These are phyloP conservation scores for Ctenomys sociabilis DNA, from an alignment of 2,113 vertebrate species.

Conservation along the genomic window DNA sequence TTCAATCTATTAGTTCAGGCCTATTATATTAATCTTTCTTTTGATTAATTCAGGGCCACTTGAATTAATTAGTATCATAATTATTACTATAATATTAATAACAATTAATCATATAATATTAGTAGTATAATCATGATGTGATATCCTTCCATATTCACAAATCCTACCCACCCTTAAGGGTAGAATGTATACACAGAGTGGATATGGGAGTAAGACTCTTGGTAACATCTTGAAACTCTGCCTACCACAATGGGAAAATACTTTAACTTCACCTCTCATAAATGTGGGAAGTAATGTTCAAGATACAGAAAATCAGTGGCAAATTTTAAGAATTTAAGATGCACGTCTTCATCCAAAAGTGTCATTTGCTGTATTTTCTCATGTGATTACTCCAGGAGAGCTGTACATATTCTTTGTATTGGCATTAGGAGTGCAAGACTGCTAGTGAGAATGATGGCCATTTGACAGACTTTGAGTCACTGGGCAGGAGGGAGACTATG, in stretches of 20 bases:
- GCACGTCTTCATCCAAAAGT: not conserved
- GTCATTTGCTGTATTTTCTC: not conserved
- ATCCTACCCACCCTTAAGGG: not conserved
- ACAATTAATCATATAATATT: not conserved
- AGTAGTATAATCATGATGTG: not conserved
- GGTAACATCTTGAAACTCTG: not conserved
- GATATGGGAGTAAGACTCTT: not conserved
- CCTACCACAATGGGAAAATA: not conserved
- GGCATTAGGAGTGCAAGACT: not conserved
- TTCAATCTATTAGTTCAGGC: not conserved
- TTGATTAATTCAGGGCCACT: not conserved
- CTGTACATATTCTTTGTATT: not conserved
- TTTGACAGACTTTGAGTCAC: constrained; percentile 1
- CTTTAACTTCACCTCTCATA: not conserved
- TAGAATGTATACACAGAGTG: not conserved
- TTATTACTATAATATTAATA: too few relatives aligned
- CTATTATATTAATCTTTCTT: not conserved
- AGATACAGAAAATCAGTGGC: not conserved
- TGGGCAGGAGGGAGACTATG: not conserved
- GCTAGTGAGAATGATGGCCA: not conserved
- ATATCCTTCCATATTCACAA: not conserved
- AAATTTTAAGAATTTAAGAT: not conserved
- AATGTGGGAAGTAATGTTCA: not conserved
- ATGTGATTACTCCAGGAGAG: not conserved
- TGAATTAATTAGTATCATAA: not conserved